phyloP scores from a whole-genome alignment of 2,113 vertebrate genomes.

The Corythoichthys haematopterus region DNA sequence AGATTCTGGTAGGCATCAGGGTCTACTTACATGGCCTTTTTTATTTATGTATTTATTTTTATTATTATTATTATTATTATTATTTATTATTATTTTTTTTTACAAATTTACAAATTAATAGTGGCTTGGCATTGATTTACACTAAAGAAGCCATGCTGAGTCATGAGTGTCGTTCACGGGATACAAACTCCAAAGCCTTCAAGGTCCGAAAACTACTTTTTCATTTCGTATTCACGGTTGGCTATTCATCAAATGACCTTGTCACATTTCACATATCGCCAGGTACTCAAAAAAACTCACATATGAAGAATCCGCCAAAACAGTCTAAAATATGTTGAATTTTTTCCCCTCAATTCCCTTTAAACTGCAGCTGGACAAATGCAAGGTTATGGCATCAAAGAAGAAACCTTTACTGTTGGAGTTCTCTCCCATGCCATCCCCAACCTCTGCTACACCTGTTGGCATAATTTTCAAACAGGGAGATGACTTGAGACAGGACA shows the following conservation, averaged over 20 bases:
- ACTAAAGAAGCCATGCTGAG: background rate
- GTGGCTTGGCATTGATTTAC: background rate
- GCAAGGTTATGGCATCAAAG: constrained; percentile 77
- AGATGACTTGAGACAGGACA: constrained; percentile 79
- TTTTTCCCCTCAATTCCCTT: background rate
- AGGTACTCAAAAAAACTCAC: no score
- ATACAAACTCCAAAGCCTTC: background rate
- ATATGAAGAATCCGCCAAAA: no score
- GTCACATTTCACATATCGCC: no score
- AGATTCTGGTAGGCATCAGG: constrained; percentile 58
- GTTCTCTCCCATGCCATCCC: constrained; percentile 64
- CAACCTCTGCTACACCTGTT: constrained; percentile 49
- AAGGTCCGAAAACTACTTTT: no score
- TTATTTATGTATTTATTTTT: no score
- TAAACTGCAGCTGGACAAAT: constrained; percentile 64
- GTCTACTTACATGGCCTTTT: background rate
- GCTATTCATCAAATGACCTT: no score
- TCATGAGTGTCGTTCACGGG: background rate
- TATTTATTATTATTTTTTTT: no score
- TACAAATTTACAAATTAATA: background rate
- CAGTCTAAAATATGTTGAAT: background rate
- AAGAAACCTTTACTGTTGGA: constrained; percentile 80
- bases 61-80: no score
- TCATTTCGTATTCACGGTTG: no score
- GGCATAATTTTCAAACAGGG: constrained; percentile 80